These are phyloP conservation scores for Papilio xuthus DNA, from an alignment of 1,140 invertebrate species.

Conservation along the genomic window DNA sequence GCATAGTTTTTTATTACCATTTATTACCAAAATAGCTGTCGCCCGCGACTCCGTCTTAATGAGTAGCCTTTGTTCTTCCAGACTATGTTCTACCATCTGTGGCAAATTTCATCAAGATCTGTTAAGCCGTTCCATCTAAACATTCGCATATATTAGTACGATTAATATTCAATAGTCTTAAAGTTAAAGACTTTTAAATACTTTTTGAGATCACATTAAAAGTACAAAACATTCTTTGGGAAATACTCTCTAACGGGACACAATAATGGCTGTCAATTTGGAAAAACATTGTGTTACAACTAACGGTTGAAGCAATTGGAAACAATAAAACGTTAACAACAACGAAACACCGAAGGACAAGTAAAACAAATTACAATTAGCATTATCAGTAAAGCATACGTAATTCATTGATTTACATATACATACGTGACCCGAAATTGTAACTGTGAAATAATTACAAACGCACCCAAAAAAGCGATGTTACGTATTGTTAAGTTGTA, in stretches of 20 bases:
- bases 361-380: constrained; percentile 39
- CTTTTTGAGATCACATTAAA: background rate
- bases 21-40: background rate
- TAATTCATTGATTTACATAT: constrained; percentile 60
- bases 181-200: background rate
- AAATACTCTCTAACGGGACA: background rate
- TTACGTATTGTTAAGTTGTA: background rate
- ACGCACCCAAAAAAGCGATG: constrained; percentile 17
- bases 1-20: background rate
- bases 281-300: background rate
- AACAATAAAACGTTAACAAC: constrained; percentile 23
- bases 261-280: constrained; percentile 13
- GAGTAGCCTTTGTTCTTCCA: too few species aligned
- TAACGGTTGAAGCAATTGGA: constrained; percentile 11
- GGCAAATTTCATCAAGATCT: too few species aligned
- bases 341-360: constrained; percentile 40
- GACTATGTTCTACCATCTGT: too few species aligned
- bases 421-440: constrained; percentile 59
- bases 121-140: too few species aligned
- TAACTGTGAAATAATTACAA: constrained; percentile 14
- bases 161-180: background rate
- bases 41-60: too few species aligned
- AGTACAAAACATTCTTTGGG: background rate
- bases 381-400: constrained; percentile 56
- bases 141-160: too few species aligned